phyloP scores from a whole-genome alignment of 37 sponge, comb jelly and placozoan species.

The Amphimedon queenslandica region DNA sequence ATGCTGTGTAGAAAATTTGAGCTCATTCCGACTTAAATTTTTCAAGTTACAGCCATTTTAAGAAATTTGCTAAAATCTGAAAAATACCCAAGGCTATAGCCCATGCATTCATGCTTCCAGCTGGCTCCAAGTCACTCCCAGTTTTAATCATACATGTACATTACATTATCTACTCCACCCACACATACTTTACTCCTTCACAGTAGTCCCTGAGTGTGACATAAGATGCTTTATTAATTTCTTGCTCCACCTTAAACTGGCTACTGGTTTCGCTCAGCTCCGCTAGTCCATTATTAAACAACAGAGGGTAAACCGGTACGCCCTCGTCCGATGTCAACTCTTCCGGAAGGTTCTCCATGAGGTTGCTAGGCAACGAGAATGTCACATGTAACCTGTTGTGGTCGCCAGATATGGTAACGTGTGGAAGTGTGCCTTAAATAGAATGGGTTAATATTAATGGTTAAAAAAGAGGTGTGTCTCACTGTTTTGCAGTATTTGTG shows the following conservation, averaged over 20 bases:
- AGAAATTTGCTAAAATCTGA: no score
- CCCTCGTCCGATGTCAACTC: constrained; percentile 8
- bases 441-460: no score
- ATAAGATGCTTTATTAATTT: constrained; percentile 27
- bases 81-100: no score
- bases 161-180: no score
- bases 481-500: no score
- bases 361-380: constrained; percentile 18
- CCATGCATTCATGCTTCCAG: no score
- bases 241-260: constrained; percentile 20
- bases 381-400: constrained; percentile 29
- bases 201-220: constrained; percentile 41
- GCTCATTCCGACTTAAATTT: no score
- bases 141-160: no score
- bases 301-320: constrained; percentile 37
- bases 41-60: no score
- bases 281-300: constrained; percentile 52
- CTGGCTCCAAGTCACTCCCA: no score
- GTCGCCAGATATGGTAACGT: constrained; percentile 38
- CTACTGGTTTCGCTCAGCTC: constrained; percentile 9
- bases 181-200: constrained; percentile 27
- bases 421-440: constrained; percentile 41
- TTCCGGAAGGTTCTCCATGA: constrained; percentile 28
- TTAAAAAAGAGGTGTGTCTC: no score
- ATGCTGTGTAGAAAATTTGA: no score